phyloP scores from a whole-genome alignment of 2,113 vertebrate species.

The Ophthalmolycus amberensis region DNA sequence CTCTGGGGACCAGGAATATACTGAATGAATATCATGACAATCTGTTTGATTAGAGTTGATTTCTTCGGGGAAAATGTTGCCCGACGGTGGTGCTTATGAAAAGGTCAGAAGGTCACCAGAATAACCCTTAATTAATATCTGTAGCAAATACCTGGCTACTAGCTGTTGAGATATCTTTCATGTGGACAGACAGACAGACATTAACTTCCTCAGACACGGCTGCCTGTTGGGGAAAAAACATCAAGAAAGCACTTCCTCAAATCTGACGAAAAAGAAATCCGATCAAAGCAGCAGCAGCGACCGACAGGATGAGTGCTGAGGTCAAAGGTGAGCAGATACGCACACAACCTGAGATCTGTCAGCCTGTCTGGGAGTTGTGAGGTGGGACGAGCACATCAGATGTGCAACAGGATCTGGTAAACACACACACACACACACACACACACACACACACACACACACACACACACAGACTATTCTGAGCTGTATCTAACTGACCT shows the following conservation, averaged over 20 bases:
- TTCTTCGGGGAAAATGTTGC: background rate
- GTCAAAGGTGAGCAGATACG: slow-evolving; percentile 26
- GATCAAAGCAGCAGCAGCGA: slow-evolving; percentile 28
- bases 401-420: slow-evolving; percentile 8
- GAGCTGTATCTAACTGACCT: slow-evolving; percentile 24
- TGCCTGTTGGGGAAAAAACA: background rate
- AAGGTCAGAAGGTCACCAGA: slow-evolving; percentile 7
- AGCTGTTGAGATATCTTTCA: slow-evolving; percentile 3
- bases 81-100: background rate
- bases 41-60: background rate
- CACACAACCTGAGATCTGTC: slow-evolving; percentile 7
- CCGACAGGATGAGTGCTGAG: slow-evolving; percentile 28
- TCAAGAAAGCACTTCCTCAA: slow-evolving; percentile 1
- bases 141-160: background rate
- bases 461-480: background rate
- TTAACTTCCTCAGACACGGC: background rate
- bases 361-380: slow-evolving; percentile 20
- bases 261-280: slow-evolving; percentile 1
- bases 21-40: background rate
- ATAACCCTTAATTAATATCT: background rate
- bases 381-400: slow-evolving; percentile 3
- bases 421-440: background rate
- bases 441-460: background rate
- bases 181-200: background rate
- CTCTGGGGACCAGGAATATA: background rate